A percentile compares a stretch with the other conserved stretches of the same genome.
These are phyloP conservation scores for Hypothenemus hampei DNA, from an alignment of 1,140 invertebrate species.

Conservation along the genomic window DNA sequence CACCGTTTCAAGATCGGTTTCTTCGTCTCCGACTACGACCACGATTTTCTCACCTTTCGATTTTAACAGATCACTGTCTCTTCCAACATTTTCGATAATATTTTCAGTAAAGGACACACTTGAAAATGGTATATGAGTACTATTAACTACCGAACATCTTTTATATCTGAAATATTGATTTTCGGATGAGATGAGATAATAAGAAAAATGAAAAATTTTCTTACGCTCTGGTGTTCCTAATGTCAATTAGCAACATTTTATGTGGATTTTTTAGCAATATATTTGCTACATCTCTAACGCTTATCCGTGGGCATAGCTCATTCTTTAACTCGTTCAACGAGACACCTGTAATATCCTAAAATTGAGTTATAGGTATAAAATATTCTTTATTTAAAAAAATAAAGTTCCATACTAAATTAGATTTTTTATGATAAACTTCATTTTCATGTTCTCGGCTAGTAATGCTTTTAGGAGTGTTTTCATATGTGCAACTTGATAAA, in stretches of 20 bases:
- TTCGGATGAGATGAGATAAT: slow-evolving; percentile 13
- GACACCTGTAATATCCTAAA: slow-evolving; percentile 68
- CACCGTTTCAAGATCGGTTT: slow-evolving; percentile 71
- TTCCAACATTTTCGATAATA: slow-evolving; percentile 57
- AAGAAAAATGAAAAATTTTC: no score
- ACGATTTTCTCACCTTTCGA: slow-evolving; percentile 61
- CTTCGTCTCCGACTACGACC: slow-evolving; percentile 71
- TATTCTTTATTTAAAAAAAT: slow-evolving; percentile 15
- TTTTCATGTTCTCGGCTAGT: slow-evolving; percentile 72
- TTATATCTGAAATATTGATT: slow-evolving; percentile 56
- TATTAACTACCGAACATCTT: slow-evolving; percentile 67
- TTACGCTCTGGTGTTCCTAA: slow-evolving; percentile 68
- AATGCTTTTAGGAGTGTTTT: slow-evolving; percentile 81
- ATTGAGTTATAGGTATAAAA: slow-evolving; percentile 23
- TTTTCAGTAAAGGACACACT: slow-evolving; percentile 65
- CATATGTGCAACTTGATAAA: slow-evolving; percentile 83
- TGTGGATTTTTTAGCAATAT: slow-evolving; percentile 60
- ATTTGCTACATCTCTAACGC: slow-evolving; percentile 75
- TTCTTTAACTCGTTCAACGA: slow-evolving; percentile 60
- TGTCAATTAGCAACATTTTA: slow-evolving; percentile 72
- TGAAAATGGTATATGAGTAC: slow-evolving; percentile 82
- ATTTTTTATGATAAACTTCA: slow-evolving; percentile 20
- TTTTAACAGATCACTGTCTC: slow-evolving; percentile 57
- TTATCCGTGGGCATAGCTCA: slow-evolving; percentile 78
- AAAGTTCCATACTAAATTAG: slow-evolving; percentile 13